phyloP scores from a whole-genome alignment of 2,113 vertebrate genomes.

The Psittacus erithacus region DNA sequence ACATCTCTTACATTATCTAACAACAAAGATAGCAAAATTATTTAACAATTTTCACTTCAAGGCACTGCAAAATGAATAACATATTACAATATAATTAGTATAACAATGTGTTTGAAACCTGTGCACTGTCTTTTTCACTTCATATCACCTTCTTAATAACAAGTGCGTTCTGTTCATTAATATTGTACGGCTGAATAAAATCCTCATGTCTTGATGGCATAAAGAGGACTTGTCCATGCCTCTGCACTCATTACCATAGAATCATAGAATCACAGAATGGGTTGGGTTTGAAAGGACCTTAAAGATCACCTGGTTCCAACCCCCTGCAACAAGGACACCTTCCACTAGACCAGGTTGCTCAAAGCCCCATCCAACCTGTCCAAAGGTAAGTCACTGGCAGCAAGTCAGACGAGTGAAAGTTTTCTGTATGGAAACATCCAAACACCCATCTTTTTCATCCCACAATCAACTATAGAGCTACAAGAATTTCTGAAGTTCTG shows the following conservation, averaged over 20 bases:
- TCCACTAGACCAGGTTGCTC: neutral
- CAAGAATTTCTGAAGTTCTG: neutral
- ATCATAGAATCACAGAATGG: neutral
- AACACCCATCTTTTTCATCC: neutral
- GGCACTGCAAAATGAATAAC: neutral
- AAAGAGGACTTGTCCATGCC: neutral
- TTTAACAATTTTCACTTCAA: neutral
- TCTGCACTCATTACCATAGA: neutral
- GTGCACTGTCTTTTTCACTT: neutral
- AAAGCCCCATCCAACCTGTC: neutral
- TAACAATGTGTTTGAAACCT: neutral
- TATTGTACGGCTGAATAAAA: neutral
- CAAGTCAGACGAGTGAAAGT: neutral
- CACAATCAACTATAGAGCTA: neutral
- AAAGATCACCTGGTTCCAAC: neutral
- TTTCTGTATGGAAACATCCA: neutral
- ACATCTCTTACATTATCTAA: neutral
- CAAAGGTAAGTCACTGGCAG: neutral
- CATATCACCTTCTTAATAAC: neutral
- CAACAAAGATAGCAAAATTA: neutral
- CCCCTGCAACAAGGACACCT: neutral
- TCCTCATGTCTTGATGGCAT: neutral
- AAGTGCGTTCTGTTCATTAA: neutral
- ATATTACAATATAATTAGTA: neutral
- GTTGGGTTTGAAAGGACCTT: neutral